A percentile compares a stretch with the other conserved stretches of the same genome.
phyloP scores from a whole-genome alignment of 2,888 invertebrate species.

The Andrena praecox region DNA sequence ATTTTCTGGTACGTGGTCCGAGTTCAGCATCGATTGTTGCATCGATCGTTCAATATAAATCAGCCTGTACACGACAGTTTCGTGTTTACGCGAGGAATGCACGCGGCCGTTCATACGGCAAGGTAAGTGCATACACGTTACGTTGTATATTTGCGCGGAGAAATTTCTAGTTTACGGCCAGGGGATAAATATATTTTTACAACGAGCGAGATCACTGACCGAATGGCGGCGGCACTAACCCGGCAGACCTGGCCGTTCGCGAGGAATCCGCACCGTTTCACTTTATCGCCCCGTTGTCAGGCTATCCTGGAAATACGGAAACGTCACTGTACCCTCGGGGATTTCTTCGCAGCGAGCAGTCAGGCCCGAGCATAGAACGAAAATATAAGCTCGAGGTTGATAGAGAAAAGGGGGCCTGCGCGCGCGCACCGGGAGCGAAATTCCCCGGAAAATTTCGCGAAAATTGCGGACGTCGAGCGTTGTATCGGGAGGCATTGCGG shows the following conservation, averaged over 20 bases:
- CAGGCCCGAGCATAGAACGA: constrained; percentile 26
- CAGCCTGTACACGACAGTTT: not conserved
- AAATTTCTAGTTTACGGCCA: constrained; percentile 47
- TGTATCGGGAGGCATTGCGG: constrained; percentile 3
- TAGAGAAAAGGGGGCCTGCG: constrained; percentile 25
- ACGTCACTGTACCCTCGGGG: constrained; percentile 60
- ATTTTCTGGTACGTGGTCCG: not conserved
- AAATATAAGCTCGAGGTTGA: constrained; percentile 54
- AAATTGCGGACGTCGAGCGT: constrained; percentile 29
- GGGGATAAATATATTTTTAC: constrained; percentile 69
- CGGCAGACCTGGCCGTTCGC: constrained; percentile 52
- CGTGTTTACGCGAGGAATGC: constrained; percentile 3
- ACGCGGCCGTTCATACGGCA: not conserved
- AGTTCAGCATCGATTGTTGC: not conserved
- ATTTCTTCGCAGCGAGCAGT: constrained; percentile 40
- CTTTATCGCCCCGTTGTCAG: constrained; percentile 70
- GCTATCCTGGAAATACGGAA: constrained; percentile 67
- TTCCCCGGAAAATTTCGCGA: constrained; percentile 32
- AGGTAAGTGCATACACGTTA: constrained; percentile 1
- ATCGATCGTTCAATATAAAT: not conserved
- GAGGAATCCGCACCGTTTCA: constrained; percentile 68
- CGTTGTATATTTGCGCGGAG: constrained; percentile 1
- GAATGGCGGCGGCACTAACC: constrained; percentile 59
- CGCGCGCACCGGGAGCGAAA: not conserved
- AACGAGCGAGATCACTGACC: constrained; percentile 54